Evolutionary conservation across 2,113 vertebrate genomes (phyloP).

Genomic region (Gadus chalcogrammus): DNA sequence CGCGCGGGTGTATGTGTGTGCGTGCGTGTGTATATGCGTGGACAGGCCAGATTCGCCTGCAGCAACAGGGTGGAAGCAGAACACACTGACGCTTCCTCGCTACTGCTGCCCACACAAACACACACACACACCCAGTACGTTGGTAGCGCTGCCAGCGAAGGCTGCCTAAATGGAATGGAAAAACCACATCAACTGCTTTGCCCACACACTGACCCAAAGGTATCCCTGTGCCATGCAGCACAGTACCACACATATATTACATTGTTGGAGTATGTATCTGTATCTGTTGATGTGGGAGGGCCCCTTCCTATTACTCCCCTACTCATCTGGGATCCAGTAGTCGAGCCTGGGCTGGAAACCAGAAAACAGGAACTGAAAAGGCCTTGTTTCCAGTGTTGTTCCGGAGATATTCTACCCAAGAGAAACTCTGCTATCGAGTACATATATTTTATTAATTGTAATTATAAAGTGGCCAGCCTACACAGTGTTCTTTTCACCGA

Average conservation of each 20-base stretch:
- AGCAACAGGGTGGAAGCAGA: constrained; percentile 36
- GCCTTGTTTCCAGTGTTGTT: too few species aligned
- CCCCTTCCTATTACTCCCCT: not conserved
- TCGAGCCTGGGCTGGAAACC: too few species aligned
- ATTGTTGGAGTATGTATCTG: not conserved
- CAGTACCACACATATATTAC: too few species aligned
- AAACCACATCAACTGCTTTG: constrained; percentile 32
- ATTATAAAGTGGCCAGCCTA: too few species aligned
- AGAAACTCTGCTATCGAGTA: too few species aligned
- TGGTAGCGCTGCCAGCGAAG: constrained; percentile 36
- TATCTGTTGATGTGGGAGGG: not conserved
- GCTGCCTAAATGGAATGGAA: constrained; percentile 38
- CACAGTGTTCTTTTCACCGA: too few species aligned
- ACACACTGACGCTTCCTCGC: constrained; percentile 11
- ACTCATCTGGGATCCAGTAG: too few species aligned
- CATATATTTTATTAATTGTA: too few species aligned
- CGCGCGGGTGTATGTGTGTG: not conserved
- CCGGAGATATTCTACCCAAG: too few species aligned
- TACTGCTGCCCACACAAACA: not conserved
- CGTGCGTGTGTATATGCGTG: constrained; percentile 10
- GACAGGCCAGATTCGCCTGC: constrained; percentile 10
- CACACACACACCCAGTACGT: constrained; percentile 46
- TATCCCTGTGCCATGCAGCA: too few species aligned
- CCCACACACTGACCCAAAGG: constrained; percentile 33
- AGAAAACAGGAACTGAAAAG: too few species aligned